phyloP scores from a whole-genome alignment of 2,797 vertebrate species.

The Hydrolagus colliei region DNA sequence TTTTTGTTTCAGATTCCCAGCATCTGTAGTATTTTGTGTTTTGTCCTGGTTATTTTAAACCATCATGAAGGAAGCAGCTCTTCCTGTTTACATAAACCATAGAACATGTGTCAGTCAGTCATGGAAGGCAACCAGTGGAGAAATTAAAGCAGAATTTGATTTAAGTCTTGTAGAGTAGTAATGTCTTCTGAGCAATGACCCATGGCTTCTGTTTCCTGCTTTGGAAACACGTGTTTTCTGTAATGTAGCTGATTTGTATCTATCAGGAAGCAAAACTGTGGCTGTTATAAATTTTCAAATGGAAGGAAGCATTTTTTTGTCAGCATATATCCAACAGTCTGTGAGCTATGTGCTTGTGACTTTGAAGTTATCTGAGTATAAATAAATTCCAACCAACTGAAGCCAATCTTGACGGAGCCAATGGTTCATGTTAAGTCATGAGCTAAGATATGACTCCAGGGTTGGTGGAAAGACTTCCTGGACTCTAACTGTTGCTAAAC shows the following conservation, averaged over 20 bases:
- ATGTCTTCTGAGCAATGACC: conserved; percentile 15
- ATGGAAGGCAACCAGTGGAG: background rate
- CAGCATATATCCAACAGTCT: conserved; percentile 22
- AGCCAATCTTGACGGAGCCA: background rate
- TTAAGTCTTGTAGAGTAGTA: background rate
- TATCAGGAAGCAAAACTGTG: conserved; percentile 17
- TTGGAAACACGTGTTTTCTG: background rate
- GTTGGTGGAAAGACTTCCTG: background rate
- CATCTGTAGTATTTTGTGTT: too few relatives aligned
- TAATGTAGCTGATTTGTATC: conserved; percentile 23
- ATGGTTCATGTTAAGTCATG: background rate
- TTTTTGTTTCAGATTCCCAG: too few relatives aligned
- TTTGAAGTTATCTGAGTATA: conserved; percentile 7
- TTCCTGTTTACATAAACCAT: conserved; percentile 26
- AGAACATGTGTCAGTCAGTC: conserved; percentile 23
- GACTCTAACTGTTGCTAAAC: background rate
- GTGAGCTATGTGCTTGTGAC: background rate
- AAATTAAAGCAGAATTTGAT: conserved; percentile 16
- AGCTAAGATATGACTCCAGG: background rate
- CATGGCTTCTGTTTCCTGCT: conserved; percentile 31
- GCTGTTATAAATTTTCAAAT: conserved; percentile 14
- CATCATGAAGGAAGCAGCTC: background rate
- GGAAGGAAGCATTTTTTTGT: conserved; percentile 8
- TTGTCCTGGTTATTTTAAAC: conserved; percentile 7
- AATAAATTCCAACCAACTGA: conserved; percentile 26